phyloP scores from a whole-genome alignment of 2,888 invertebrate species.

The Latrodectus elegans region DNA sequence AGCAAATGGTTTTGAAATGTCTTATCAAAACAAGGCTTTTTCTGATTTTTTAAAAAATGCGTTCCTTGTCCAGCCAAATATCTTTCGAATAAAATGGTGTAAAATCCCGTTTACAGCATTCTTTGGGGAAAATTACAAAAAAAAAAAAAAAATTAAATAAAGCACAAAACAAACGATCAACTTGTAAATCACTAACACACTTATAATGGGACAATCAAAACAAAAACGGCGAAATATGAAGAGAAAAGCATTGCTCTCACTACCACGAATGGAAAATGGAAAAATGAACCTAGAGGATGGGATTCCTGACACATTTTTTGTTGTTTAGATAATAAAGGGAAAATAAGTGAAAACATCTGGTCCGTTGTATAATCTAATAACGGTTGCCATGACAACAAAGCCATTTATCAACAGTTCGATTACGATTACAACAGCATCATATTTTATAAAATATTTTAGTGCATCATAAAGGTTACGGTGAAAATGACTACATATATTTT shows the following conservation, averaged over 20 bases:
- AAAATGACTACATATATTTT: neutral
- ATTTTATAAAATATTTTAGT: neutral
- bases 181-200: constrained; percentile 41
- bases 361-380: constrained; percentile 55
- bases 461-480: neutral
- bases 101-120: constrained; percentile 27
- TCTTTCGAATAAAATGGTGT: constrained; percentile 27
- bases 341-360: constrained; percentile 59
- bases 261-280: constrained; percentile 39
- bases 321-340: constrained; percentile 59
- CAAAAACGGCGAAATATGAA: neutral
- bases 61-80: constrained; percentile 6
- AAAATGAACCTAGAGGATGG: constrained; percentile 42
- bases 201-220: constrained; percentile 34
- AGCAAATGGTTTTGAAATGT: constrained; percentile 42
- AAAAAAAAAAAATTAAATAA: constrained; percentile 9
- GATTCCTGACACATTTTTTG: constrained; percentile 39
- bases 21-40: constrained; percentile 27
- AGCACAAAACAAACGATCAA: constrained; percentile 21
- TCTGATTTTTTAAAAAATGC: constrained; percentile 6
- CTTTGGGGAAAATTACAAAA: neutral
- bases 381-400: constrained; percentile 35
- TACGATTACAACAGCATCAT: constrained; percentile 18
- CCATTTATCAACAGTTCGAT: constrained; percentile 40
- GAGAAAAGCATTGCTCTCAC: neutral